Conservation (phyloP, 2,113 vertebrate species). For the Paradoxurus hermaphroditus region DNA sequence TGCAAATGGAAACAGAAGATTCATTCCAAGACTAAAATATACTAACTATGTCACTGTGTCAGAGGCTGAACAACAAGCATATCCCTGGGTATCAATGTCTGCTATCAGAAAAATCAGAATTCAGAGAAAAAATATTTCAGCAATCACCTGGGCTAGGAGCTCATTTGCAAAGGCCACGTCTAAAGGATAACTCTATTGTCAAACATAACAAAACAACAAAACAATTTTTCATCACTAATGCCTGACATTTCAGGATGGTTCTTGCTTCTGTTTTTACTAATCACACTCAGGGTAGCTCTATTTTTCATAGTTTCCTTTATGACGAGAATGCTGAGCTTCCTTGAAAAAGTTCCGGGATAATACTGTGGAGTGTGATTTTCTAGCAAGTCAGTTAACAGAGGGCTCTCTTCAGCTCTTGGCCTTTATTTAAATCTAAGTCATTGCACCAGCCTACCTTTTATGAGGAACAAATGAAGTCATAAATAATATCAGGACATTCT, state of each 20-base stretch:
- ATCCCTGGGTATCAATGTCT: neutral
- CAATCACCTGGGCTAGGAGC: constrained; percentile 23
- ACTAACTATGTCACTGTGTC: neutral
- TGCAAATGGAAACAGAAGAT: neutral
- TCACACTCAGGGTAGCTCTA: neutral
- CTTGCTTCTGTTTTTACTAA: constrained; percentile 49
- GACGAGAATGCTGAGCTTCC: constrained; percentile 15
- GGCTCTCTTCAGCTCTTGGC: neutral
- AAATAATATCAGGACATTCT: neutral
- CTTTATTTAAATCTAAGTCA: neutral
- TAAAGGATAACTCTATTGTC: constrained; percentile 39
- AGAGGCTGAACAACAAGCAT: neutral
- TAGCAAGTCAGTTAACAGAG: neutral
- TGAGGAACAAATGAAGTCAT: neutral
- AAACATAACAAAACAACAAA: neutral
- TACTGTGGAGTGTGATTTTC: constrained; percentile 31
- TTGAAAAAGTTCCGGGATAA: neutral
- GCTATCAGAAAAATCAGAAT: constrained; percentile 35
- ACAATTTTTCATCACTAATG: constrained; percentile 41
- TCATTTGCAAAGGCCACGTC: constrained; percentile 64
- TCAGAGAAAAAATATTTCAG: constrained; percentile 30
- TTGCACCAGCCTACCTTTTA: neutral
- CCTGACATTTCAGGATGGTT: constrained; percentile 44
- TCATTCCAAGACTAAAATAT: neutral
- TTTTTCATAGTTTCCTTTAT: constrained; percentile 23